Conservation (phyloP, 2,888 invertebrate genomes). For the Nomada lathburiana region DNA sequence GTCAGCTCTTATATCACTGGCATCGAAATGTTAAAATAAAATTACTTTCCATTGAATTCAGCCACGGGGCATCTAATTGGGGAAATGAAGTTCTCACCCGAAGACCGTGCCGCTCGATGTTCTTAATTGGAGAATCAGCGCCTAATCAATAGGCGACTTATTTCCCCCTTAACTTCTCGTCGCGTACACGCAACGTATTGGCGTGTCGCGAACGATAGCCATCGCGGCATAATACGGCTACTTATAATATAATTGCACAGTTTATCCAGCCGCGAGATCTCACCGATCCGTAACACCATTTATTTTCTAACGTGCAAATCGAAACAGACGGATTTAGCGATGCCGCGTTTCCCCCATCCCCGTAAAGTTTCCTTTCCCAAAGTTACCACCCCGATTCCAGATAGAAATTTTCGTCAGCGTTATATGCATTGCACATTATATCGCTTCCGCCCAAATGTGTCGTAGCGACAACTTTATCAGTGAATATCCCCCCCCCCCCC, state of each 20-base stretch:
- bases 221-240: constrained; percentile 48
- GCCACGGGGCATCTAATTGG: no score
- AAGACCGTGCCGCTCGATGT: constrained; percentile 5
- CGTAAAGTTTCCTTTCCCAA: neutral
- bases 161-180: constrained; percentile 10
- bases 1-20: no score
- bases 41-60: no score
- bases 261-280: constrained; percentile 36
- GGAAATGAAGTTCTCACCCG: no score
- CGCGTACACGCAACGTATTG: neutral
- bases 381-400: neutral
- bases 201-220: constrained; percentile 45
- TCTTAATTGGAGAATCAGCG: neutral
- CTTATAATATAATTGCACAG: constrained; percentile 42
- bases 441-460: no score
- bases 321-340: constrained; percentile 22
- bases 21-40: no score
- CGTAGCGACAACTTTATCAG: neutral
- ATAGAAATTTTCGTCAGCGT: neutral
- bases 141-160: constrained; percentile 9
- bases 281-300: constrained; percentile 35
- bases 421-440: no score
- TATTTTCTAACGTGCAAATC: constrained; percentile 40
- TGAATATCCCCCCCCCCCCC: neutral
- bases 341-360: neutral